Evolutionary conservation across 2,888 invertebrate species (phyloP).

Genomic region (Trichogramma evanescens): DNA sequence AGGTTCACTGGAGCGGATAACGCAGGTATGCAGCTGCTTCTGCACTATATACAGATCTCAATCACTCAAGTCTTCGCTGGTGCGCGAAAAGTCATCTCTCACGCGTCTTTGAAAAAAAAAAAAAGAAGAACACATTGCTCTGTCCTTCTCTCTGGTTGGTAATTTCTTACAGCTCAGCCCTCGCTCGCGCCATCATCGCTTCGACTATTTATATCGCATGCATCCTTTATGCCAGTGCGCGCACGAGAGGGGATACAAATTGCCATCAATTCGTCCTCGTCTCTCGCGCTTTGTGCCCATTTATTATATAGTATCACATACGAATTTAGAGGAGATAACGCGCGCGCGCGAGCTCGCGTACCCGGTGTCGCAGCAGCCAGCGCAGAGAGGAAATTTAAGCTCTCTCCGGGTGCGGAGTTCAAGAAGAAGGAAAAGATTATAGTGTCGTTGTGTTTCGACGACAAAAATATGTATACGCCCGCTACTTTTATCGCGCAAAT

Average conservation of each 20-base stretch:
- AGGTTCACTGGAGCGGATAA: too few relatives aligned
- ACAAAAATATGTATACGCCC: constrained; percentile 14
- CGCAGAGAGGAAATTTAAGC: constrained; percentile 5
- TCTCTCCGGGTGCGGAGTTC: background rate
- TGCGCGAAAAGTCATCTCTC: too few relatives aligned
- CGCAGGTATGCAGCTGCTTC: too few relatives aligned
- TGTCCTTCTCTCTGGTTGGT: background rate
- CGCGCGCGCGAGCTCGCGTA: background rate
- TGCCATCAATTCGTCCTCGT: constrained; percentile 12
- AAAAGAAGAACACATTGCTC: too few relatives aligned
- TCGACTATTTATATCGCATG: background rate
- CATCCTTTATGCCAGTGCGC: too few relatives aligned
- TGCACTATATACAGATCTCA: too few relatives aligned
- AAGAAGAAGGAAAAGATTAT: constrained; percentile 4
- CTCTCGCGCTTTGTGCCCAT: background rate
- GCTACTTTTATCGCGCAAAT: constrained; percentile 11
- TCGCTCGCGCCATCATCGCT: constrained; percentile 3
- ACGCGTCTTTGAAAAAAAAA: too few relatives aligned
- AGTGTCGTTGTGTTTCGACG: constrained; percentile 3
- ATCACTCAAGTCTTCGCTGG: too few relatives aligned
- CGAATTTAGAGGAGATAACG: constrained; percentile 16
- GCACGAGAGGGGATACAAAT: constrained; percentile 3
- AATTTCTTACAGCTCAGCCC: constrained; percentile 5
- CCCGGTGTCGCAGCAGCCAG: background rate
- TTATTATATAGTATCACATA: constrained; percentile 3